Evolutionary conservation across 2,888 invertebrate species (phyloP), one percentile per base, ranked within the genome.

Genomic region (Sarcophaga subvicina): DNA sequence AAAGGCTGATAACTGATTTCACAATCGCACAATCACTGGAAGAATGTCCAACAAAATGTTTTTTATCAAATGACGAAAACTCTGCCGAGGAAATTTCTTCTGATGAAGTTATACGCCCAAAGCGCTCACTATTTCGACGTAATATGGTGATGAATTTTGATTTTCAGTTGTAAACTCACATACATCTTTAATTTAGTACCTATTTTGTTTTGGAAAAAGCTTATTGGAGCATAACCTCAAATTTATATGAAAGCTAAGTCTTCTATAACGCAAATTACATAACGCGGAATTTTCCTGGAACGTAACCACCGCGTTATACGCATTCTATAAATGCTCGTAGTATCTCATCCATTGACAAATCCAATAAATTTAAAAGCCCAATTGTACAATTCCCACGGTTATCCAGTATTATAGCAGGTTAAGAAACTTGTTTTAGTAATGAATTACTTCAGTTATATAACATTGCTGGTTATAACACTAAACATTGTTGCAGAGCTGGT

Each of bases 361-460:
- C 4, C 14, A 60, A 14, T 14, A 60, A 14, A 60, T 60, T 60
- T 60, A 60, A 60, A 60, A 14, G 17, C n/a, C 17, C 3, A 17
- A 60, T 60, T 17, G 60, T 2, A 3, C 12, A 17, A 60, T 60
- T 60, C 6, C 60, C 60, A 17, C 47, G 22, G 4, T 20, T 69
- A 22, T 20, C 69, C 47, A 20, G 20, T 49, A 20, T 69, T 47
- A 47, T 45, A 20, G 47, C 69, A 20, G 22, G 20, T 20, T 45
- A 67, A 67, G 66, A 67, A 67, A 67, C 45, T n/a, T 67, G 45
- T 45, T n/a, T 67, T 11, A 11, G 27, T 6, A 67, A 67, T 11
- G 66, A 67, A 14, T 45, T 45, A n/a, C 11, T 67, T 67, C 45
- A 45, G 25, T 12, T 49, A 49, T 49, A 49, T 49, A 3, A 49